Conservation (phyloP, 2,113 vertebrate genomes). For the Rhineura floridana region DNA sequence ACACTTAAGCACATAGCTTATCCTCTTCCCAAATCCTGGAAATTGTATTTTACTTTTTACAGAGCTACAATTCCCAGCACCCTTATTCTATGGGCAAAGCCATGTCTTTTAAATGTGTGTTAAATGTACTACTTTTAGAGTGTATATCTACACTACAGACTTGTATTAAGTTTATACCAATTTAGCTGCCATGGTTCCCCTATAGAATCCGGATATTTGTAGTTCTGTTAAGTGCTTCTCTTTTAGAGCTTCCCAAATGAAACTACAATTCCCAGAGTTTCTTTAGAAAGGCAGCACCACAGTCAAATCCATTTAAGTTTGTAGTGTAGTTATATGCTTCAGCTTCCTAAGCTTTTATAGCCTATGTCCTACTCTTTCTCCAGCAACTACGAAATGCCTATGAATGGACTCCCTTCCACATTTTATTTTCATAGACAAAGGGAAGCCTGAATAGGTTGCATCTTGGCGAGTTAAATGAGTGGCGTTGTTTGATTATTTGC, state of each 20-base stretch:
- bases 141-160: neutral
- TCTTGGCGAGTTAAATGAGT: fast-evolving
- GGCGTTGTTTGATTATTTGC: neutral
- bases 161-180: neutral
- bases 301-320: neutral
- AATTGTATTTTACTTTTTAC: too few species aligned
- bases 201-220: neutral
- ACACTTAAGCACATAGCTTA: too few species aligned
- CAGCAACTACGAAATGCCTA: neutral
- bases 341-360: neutral
- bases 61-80: too few species aligned
- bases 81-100: too few species aligned
- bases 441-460: slow-evolving; percentile 12
- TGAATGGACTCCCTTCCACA: neutral
- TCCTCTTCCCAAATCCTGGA: too few species aligned
- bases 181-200: neutral
- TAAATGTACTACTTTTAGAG: too few species aligned
- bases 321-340: neutral
- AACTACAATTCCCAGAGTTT: neutral
- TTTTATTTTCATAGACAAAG: neutral
- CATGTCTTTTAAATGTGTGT: too few species aligned
- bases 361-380: neutral
- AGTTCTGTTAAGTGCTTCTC: neutral
- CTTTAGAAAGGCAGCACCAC: neutral
- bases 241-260: neutral